Base-by-base conservation (phyloP, 1,140 invertebrate genomes). In the Drosophila ohnishii region DNA sequence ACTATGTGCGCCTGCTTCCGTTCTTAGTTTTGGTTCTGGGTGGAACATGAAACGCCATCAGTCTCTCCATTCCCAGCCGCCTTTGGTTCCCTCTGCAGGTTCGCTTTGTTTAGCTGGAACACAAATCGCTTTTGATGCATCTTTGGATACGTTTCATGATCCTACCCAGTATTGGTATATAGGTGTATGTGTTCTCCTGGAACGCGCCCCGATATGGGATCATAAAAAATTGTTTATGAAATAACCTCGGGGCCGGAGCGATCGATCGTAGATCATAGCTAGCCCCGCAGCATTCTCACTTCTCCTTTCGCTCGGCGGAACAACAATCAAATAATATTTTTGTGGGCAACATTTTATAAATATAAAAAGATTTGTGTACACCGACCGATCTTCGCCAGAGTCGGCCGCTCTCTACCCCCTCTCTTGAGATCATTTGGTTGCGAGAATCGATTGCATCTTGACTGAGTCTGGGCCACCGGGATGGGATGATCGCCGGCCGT, bases 91-190 rank as follows among this genome's bases (percentile, higher is more conserved):
- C 47, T 37, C 25, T 28, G 25, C 25, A 28, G 25, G 25, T 5
- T 28, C 25, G 25, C 25, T 61, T 56, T 58, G 22, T 65, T 62
- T 55, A 42, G 72, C 72, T 77, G 65, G 55, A 75, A 69, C 66
- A 28, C 66, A 63, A 70, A 81, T 81, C 76, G 82, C 82, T 85
- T 81, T 88, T 79, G 86, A 80, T 90, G 86, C 87, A 90, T 90
- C 86, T 90, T 90, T 90, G 86, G 86, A 90, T 87, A 83, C 86
- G 87, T 89, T 89, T 85, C 85, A 79, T 78, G 77, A 67, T 78
- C 73, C 65, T 56, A 53, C 45, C 56, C 51, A 53, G 48, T 32
- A 45, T 60, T 65, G 61, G 48, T 85, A 28, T 45, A 60, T 64
- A 48, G 67, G 1, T 32, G 9, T 63, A 1, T 28, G 1, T 47